Evolutionary conservation across 1,140 invertebrate species (phyloP), one percentile per base, ranked within the genome.

Genomic region (Spodoptera frugiperda): DNA sequence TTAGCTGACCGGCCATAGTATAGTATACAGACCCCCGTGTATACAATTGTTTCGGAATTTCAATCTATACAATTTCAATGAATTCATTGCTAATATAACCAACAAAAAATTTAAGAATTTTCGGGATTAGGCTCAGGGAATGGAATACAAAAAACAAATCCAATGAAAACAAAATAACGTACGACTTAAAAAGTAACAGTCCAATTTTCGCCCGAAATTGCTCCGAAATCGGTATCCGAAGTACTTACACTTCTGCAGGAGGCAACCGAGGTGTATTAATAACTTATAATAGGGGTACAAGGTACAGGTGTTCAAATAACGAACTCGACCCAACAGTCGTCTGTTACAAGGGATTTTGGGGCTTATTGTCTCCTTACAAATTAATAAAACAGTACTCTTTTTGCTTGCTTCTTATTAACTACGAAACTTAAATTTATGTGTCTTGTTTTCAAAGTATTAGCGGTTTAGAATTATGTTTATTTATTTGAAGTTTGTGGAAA

Each of bases 351-450:
- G 81, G 79, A 78, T 83, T 75, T 61, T 39, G 25, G 25, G 73
- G 84, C 80, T 85, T 83, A 85, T 80, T 83, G 82, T 83, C 78
- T 76, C 61, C 77, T 77, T 79, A 65, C 72, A 80, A 83, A 83
- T 83, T 85, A 82, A 85, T 85, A 82, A 82, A 80, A 44, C 71
- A 77, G 61, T 73, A 74, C 65, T 83, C 74, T 85, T 85, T 85
- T 85, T 85, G 84, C 82, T 83, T 82, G 53, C 72, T 74, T 81
- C 81, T 85, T 82, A 85, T 82, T 83, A 85, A 82, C 57, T 75
- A 51, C 21, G 44, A 21, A 51, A 75, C 72, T 79, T n/a, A 68
- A 78, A 79, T 78, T 82, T 80, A 79, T 80, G 54, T 53, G 17
- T 0, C 11, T 59, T 46, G 30, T 44, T 71, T 39, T 55, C 44